These are phyloP conservation scores for Pterois miles DNA, from an alignment of 2,797 vertebrate species.

Conservation along the genomic window DNA sequence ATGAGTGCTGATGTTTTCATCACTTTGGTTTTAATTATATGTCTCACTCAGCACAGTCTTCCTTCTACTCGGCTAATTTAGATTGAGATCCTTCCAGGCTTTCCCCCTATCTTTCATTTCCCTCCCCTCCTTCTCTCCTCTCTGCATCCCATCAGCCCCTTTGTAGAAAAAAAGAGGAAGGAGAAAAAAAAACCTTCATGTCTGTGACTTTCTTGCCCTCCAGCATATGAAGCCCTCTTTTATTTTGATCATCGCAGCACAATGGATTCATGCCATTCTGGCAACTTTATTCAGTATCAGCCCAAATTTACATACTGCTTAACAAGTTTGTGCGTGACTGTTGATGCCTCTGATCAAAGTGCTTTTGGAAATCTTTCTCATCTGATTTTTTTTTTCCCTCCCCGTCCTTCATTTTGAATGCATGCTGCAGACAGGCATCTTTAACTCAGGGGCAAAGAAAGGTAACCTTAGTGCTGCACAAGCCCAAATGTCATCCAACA, in stretches of 20 bases:
- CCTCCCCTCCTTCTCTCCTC: constrained; percentile 80
- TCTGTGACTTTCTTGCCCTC: constrained; percentile 87
- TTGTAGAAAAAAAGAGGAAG: constrained; percentile 75
- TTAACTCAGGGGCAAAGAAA: constrained; percentile 83
- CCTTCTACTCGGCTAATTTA: constrained; percentile 86
- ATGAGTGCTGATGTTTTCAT: constrained; percentile 81
- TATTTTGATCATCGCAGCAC: constrained; percentile 88
- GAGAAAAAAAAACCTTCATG: constrained; percentile 78
- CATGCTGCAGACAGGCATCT: constrained; percentile 83
- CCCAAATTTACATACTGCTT: constrained; percentile 87
- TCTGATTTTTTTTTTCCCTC: constrained; percentile 70
- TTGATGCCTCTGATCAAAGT: constrained; percentile 87
- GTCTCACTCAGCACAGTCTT: constrained; percentile 81
- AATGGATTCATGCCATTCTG: constrained; percentile 88
- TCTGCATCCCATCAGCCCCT: constrained; percentile 84
- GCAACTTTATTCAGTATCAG: constrained; percentile 87
- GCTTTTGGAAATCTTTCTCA: constrained; percentile 84
- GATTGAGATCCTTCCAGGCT: constrained; percentile 86
- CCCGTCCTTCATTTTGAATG: constrained; percentile 80
- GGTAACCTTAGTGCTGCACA: constrained; percentile 85
- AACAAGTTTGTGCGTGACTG: constrained; percentile 86
- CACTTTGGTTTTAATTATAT: constrained; percentile 83
- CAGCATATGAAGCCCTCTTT: constrained; percentile 85
- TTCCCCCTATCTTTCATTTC: constrained; percentile 83
- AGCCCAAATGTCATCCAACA: constrained; percentile 85